Conservation (phyloP, 2,797 vertebrate genomes). For the Hylomyscus alleni region DNA sequence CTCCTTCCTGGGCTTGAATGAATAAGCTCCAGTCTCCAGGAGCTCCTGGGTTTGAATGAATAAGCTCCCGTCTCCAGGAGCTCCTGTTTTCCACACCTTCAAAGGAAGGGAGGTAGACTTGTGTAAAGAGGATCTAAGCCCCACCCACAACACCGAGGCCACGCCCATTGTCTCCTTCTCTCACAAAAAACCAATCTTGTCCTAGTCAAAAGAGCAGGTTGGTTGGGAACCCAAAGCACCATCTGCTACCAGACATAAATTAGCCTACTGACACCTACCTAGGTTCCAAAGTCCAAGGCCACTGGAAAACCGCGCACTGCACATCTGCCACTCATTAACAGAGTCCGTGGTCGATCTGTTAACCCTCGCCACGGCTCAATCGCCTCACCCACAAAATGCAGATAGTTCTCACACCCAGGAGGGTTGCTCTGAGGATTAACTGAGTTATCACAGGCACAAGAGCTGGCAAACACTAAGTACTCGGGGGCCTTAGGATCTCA, state of each 20-base stretch:
- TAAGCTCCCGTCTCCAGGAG: neutral
- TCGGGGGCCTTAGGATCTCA: neutral
- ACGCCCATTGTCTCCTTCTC: neutral
- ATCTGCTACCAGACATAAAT: neutral
- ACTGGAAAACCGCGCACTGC: neutral
- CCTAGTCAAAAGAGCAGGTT: neutral
- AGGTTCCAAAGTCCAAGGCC: slow-evolving; percentile 45
- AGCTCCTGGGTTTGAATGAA: neutral
- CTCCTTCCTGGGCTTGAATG: neutral
- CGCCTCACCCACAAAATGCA: neutral
- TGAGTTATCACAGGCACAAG: neutral
- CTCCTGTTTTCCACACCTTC: neutral
- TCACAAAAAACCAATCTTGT: neutral
- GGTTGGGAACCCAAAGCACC: neutral
- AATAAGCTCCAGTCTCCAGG: neutral
- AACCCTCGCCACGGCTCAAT: neutral
- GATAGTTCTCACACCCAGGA: neutral
- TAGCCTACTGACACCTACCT: slow-evolving; percentile 31
- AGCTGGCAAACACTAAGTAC: neutral
- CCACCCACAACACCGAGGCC: neutral
- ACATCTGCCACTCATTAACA: slow-evolving; percentile 9
- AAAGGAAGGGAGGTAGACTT: neutral
- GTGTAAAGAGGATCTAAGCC: neutral
- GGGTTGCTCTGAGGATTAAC: slow-evolving; percentile 4
- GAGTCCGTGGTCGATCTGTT: neutral